Conservation (phyloP, 2,888 invertebrate species). For the Watsonalla binaria region DNA sequence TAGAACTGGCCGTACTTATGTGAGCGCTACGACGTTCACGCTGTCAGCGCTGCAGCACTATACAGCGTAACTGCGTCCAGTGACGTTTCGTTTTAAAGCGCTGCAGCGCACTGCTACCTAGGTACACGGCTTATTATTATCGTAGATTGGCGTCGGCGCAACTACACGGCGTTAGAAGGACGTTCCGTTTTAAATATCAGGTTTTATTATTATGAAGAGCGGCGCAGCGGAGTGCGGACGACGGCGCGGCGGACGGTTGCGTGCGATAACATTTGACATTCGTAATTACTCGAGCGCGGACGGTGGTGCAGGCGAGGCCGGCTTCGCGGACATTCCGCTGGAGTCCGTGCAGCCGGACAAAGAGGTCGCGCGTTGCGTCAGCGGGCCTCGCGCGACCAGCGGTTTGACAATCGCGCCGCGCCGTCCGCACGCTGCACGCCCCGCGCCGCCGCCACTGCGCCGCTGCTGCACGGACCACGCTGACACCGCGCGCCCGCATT, state of each 20-base stretch:
- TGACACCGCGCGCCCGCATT: conserved; percentile 39
- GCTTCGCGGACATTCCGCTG: conserved; percentile 57
- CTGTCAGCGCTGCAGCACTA: conserved; percentile 62
- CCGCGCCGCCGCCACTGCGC: conserved; percentile 18
- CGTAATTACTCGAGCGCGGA: conserved; percentile 75
- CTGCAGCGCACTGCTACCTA: conserved; percentile 56
- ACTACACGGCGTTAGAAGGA: conserved; percentile 80
- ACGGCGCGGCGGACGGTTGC: conserved; percentile 71
- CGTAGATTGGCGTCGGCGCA: conserved; percentile 80
- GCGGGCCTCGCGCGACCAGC: conserved; percentile 32
- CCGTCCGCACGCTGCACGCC: conserved; percentile 20
- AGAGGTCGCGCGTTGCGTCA: conserved; percentile 77
- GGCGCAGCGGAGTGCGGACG: conserved; percentile 77
- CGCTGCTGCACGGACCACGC: not conserved
- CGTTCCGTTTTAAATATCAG: conserved; percentile 80
- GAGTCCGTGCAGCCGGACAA: conserved; percentile 67
- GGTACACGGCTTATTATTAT: conserved; percentile 77
- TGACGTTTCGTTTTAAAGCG: conserved; percentile 38
- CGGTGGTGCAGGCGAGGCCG: conserved; percentile 47
- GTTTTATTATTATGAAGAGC: conserved; percentile 80
- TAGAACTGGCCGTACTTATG: conserved; percentile 80
- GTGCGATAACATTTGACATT: conserved; percentile 80
- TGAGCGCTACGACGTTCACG: conserved; percentile 66
- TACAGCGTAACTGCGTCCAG: conserved; percentile 39
- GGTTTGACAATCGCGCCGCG: conserved; percentile 32